phyloP scores from a whole-genome alignment of 2,888 invertebrate genomes.

The Melinaea marsaeus region DNA sequence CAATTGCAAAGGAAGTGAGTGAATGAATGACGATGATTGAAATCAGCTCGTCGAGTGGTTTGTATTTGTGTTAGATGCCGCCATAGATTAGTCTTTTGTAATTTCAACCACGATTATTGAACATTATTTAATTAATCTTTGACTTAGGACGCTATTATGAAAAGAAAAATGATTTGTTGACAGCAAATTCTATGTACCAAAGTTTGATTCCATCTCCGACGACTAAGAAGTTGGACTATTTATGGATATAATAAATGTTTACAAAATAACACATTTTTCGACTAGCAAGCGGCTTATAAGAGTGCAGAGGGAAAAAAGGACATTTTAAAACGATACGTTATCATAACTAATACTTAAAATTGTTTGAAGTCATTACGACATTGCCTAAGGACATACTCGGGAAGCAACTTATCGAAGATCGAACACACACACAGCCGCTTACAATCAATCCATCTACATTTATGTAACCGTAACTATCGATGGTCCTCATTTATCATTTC shows the following conservation, averaged over 20 bases:
- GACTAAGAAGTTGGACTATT: constrained; percentile 25
- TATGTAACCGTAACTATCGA: constrained; percentile 74
- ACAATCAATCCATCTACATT: constrained; percentile 77
- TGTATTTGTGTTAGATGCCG: constrained; percentile 76
- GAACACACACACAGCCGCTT: constrained; percentile 62
- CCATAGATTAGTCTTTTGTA: constrained; percentile 74
- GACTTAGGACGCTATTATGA: constrained; percentile 53
- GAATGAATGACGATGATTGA: constrained; percentile 75
- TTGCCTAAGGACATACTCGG: constrained; percentile 54
- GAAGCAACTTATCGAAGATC: constrained; percentile 74
- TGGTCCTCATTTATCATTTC: constrained; percentile 75
- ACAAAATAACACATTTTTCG: constrained; percentile 50
- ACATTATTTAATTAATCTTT: constrained; percentile 75
- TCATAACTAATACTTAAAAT: constrained; percentile 59
- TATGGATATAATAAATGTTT: constrained; percentile 43
- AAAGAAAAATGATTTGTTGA: constrained; percentile 41
- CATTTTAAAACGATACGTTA: constrained; percentile 42
- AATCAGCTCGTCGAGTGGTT: constrained; percentile 67
- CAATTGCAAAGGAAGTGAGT: constrained; percentile 72
- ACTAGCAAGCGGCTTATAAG: constrained; percentile 17
- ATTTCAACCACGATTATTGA: constrained; percentile 74
- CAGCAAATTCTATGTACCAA: constrained; percentile 36
- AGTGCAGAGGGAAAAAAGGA: constrained; percentile 46
- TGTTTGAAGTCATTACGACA: constrained; percentile 69
- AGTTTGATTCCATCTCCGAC: constrained; percentile 19